Evolutionary conservation across 2,113 vertebrate species (phyloP), one percentile per base, ranked within the genome.

Genomic region (Pithys albifrons): DNA sequence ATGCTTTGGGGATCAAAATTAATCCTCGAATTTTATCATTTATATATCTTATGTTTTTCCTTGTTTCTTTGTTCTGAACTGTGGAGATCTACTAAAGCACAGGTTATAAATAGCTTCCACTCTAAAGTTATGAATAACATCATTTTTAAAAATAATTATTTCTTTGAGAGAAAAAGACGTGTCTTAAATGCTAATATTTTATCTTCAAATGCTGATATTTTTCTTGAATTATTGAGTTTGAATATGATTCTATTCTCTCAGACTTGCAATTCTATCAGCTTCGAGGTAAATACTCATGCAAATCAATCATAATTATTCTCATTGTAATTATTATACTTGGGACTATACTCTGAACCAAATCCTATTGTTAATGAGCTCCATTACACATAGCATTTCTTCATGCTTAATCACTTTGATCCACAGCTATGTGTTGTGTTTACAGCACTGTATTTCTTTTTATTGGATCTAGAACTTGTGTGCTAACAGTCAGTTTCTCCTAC

Each of bases 61-160:
- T 88, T 18, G 19, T 57, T 88, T 91, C 43, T 79, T 94, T 85
- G 41, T 85, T 88, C 85, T 65, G 55, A 96, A 86, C 25, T 54
- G 57, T 57, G 48, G 37, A 91, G 46, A 88, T 59, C 29, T 92
- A 45, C 37, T 91, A 83, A 85, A 77, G 46, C 48, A 62, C 18
- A 39, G 31, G 17, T 86, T 90, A 88, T 74, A 94, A 91, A 94
- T 62, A 82, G 24, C 39, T 80, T 88, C 75, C 59, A 67, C 33
- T 91, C 35, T 23, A 19, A 77, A 93, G 15, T 94, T 48, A 80
- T 67, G 43, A 66, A 88, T 64, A 39, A 85, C 6, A 37, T 71
- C 74, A 28, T 41, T 29, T 5, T 5, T 1, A 27, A 69, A 75
- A 89, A 64, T 5, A 33, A 48, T 35, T 80, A 67, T 82, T 93